Conservation (phyloP, 2,888 invertebrate species). For the Girardia tigrina region DNA sequence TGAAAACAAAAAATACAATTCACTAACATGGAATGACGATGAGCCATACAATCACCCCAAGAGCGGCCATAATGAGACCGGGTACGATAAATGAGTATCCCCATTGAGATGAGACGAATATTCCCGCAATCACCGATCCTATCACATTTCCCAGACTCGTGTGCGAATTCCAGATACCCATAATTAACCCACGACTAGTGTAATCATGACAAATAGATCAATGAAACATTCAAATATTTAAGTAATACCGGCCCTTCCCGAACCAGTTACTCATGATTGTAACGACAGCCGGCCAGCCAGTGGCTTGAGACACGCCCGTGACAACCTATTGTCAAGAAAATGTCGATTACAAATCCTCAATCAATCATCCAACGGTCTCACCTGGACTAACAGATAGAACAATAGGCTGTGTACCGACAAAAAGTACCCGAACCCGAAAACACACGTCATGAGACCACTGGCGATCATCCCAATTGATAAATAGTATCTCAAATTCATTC, state of each 20-base stretch:
- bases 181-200: conserved; percentile 59
- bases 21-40: conserved; percentile 30
- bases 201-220: conserved; percentile 36
- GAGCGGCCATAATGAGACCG: conserved; percentile 56
- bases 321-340: conserved; percentile 55
- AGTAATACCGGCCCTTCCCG: conserved; percentile 61
- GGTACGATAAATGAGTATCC: conserved; percentile 78
- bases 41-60: conserved; percentile 13
- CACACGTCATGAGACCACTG: conserved; percentile 69
- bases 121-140: conserved; percentile 73
- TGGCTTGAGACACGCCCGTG: conserved; percentile 70
- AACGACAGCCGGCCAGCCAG: conserved; percentile 92
- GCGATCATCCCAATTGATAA: conserved; percentile 75
- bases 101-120: conserved; percentile 68
- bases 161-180: conserved; percentile 92
- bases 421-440: conserved; percentile 72
- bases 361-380: conserved; percentile 36
- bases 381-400: conserved; percentile 74
- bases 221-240: conserved; percentile 29
- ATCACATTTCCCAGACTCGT: conserved; percentile 86
- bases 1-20: neutral
- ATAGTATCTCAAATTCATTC: conserved; percentile 76
- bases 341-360: neutral
- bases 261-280: conserved; percentile 88
- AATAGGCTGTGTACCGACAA: conserved; percentile 66